Evolutionary conservation across 2,888 invertebrate genomes (phyloP), one percentile per base, ranked within the genome.

Genomic region (Hydraecia micacea): DNA sequence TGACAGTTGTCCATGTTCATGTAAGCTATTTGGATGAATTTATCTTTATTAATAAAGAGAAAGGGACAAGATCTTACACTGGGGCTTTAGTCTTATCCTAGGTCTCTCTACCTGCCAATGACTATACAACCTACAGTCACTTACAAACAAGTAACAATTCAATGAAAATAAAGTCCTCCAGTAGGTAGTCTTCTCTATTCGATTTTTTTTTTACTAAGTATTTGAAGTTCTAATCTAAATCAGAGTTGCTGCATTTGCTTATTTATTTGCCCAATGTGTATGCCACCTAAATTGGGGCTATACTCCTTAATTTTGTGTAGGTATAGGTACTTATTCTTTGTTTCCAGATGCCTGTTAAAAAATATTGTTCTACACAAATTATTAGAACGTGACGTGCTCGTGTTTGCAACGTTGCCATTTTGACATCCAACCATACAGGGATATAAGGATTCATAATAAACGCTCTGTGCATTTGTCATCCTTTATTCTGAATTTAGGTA

Each of bases 391-490:
- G 58, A 39, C n/a, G 15, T 25, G 2, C 52, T 67, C 49, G 25
- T 32, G 68, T 77, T 28, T 58, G 5, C 28, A 18, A 28, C 1
- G 2, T 32, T 28, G 9, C 9, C n/a, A 49, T 46, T 65, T 28
- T 52, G 18, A 25, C 28, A 28, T 15, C 36, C 46, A 58, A 28
- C 32, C 18, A 5, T 65, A 36, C 25, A 39, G 13, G 58, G n/a
- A 15, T n/a, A 9, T n/a, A n/a, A n/a, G 63, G 2, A n/a, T 39
- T 77, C 49, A 4, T 49, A 3, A 25, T 46, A 32, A 55, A 75
- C 15, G 18, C 32, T 77, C 39, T 11, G 0, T 21, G 13, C n/a
- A 39, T 70, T 70, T 79, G 58, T 52, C 58, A 71, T 60, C 18
- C 28, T 79, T 49, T n/a, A 46, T 49, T 58, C 55, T 39, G 25